Evolutionary conservation across 2,797 vertebrate species (phyloP).

Genomic region (Ispidina picta): DNA sequence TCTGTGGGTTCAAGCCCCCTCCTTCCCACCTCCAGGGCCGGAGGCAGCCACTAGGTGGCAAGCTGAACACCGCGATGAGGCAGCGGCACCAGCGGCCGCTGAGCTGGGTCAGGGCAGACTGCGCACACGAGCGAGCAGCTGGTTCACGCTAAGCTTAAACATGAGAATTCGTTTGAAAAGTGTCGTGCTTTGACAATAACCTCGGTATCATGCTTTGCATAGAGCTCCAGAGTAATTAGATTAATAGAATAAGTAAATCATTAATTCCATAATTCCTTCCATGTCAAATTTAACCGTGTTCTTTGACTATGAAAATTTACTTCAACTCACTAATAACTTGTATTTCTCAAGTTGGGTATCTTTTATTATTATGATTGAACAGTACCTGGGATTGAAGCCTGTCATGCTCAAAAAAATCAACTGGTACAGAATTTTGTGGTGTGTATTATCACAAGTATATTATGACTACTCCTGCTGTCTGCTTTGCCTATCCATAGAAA

Average conservation of each 20-base stretch:
- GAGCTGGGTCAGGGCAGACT: not conserved
- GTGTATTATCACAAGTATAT: not conserved
- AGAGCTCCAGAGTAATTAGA: not conserved
- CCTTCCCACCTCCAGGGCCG: not conserved
- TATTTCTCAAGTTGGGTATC: not conserved
- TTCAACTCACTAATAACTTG: not conserved
- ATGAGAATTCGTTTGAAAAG: not conserved
- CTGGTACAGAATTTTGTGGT: not conserved
- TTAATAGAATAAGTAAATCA: too few species aligned
- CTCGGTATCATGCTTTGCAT: not conserved
- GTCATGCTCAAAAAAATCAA: not conserved
- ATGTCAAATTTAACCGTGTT: not conserved
- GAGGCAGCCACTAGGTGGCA: constrained; percentile 49
- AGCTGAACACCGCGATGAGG: not conserved
- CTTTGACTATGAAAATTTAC: not conserved
- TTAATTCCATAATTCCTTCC: not conserved
- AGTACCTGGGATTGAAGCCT: not conserved
- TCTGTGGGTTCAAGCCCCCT: not conserved
- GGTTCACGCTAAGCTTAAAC: not conserved
- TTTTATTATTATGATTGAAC: not conserved
- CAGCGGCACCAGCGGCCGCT: not conserved
- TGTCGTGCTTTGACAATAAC: not conserved
- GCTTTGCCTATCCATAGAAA: not conserved
- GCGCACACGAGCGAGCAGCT: not conserved
- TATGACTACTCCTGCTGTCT: not conserved